Evolutionary conservation across 2,888 invertebrate species (phyloP).

Genomic region (Cerceris ruficornis): DNA sequence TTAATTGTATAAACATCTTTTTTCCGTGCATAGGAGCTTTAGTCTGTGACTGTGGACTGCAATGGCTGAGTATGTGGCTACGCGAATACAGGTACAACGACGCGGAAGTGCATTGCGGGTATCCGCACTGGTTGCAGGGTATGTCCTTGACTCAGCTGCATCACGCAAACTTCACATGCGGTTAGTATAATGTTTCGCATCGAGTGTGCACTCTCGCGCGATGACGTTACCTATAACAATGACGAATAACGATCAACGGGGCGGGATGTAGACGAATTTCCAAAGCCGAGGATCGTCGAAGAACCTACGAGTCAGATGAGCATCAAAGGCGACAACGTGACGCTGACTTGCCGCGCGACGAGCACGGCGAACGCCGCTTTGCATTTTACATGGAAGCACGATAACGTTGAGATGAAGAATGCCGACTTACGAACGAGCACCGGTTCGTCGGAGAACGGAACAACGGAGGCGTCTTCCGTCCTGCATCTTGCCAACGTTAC

Average conservation of each 20-base stretch:
- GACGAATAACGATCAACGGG: too few species aligned
- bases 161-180: constrained; percentile 87
- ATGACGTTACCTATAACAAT: too few species aligned
- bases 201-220: too few species aligned
- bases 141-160: constrained; percentile 87
- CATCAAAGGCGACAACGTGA: constrained; percentile 93
- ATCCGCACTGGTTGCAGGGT: constrained; percentile 90
- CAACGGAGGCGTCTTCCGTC: constrained; percentile 87
- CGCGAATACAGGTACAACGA: constrained; percentile 84
- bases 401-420: constrained; percentile 86
- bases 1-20: not conserved
- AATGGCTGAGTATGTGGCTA: constrained; percentile 94
- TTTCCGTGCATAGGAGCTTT: constrained; percentile 85
- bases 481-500: constrained; percentile 90
- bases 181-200: constrained; percentile 76
- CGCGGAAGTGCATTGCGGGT: constrained; percentile 89
- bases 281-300: constrained; percentile 92
- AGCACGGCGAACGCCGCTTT: constrained; percentile 90
- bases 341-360: constrained; percentile 91
- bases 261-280: constrained; percentile 86
- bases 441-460: constrained; percentile 83
- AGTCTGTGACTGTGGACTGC: constrained; percentile 94
- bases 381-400: constrained; percentile 93
- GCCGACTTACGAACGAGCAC: constrained; percentile 81
- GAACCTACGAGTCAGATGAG: constrained; percentile 92